phyloP scores from a whole-genome alignment of 2,797 vertebrate genomes.

The Eulemur rubriventer region DNA sequence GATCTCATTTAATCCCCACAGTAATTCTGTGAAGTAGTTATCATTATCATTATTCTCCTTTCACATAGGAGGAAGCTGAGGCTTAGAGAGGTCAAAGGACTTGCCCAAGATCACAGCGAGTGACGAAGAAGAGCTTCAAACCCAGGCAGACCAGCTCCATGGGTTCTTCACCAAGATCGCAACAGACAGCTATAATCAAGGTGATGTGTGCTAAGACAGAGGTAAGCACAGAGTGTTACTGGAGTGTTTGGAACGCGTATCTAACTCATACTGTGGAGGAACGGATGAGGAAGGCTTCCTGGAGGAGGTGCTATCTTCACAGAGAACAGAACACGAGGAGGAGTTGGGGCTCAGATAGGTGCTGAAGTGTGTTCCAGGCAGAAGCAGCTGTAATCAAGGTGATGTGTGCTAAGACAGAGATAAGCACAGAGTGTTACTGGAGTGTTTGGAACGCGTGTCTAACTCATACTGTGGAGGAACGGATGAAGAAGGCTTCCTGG shows the following conservation, averaged over 20 bases:
- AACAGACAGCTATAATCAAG: neutral
- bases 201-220: neutral
- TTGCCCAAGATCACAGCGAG: neutral
- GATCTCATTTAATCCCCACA: neutral
- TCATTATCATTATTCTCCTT: neutral
- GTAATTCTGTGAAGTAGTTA: neutral
- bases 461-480: neutral
- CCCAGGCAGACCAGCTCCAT: neutral
- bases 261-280: neutral
- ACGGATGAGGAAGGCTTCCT: neutral
- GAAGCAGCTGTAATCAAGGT: neutral
- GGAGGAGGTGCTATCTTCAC: neutral
- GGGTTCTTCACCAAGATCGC: neutral
- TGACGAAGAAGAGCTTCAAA: neutral
- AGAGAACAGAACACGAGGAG: neutral
- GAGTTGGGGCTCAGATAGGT: neutral
- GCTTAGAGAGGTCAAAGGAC: neutral
- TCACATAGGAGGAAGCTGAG: neutral
- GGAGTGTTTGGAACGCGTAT: neutral
- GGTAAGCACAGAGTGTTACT: neutral
- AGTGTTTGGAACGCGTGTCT: neutral
- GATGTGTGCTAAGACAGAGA: neutral
- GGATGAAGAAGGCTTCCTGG: neutral
- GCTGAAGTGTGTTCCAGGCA: neutral
- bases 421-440: neutral